phyloP scores from a whole-genome alignment of 2,797 vertebrate genomes.

The Pipistrellus nathusii region DNA sequence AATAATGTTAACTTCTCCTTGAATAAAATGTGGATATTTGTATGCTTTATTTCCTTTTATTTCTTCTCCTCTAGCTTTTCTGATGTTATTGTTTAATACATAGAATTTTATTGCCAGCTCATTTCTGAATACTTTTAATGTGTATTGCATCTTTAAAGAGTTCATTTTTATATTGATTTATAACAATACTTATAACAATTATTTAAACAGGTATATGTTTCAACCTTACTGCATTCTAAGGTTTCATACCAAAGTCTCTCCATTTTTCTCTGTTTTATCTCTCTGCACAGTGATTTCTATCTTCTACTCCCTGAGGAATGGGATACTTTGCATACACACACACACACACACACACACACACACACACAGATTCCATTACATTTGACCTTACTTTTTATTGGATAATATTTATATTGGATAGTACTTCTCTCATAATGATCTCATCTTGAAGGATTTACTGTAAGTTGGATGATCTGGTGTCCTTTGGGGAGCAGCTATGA shows the following conservation, averaged over 20 bases:
- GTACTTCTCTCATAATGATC: background rate
- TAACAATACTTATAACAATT: background rate
- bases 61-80: background rate
- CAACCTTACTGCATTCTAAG: background rate
- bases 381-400: constrained; percentile 32
- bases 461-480: background rate
- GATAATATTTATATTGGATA: background rate
- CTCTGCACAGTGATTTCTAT: background rate
- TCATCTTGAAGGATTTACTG: background rate
- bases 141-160: background rate
- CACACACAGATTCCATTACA: background rate
- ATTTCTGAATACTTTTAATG: constrained; percentile 23
- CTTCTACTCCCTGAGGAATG: background rate
- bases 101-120: background rate
- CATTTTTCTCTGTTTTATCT: background rate
- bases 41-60: constrained; percentile 1
- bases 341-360: too few species aligned
- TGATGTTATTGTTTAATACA: background rate
- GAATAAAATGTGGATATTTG: background rate
- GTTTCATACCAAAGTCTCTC: background rate
- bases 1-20: background rate
- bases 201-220: background rate
- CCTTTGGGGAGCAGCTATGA: background rate
- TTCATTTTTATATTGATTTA: background rate
- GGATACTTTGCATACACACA: background rate